Evolutionary conservation across 2,113 vertebrate genomes (phyloP).

Genomic region (Microcebus jonahi): DNA sequence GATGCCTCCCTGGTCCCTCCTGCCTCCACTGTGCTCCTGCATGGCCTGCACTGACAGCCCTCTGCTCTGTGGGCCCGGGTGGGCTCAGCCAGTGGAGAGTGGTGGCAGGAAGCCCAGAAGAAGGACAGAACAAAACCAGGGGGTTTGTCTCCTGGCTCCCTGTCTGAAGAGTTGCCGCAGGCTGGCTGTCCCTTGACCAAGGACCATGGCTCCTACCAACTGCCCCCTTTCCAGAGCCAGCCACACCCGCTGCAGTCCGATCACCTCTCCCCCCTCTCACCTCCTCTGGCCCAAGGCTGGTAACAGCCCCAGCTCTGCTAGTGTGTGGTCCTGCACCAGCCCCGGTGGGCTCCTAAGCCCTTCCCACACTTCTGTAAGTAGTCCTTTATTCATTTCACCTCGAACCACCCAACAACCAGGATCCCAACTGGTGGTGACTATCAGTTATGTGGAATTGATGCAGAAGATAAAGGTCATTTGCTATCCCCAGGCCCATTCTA

Average conservation of each 20-base stretch:
- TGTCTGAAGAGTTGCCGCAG: not conserved
- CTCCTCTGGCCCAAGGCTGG: not conserved
- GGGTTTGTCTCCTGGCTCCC: not conserved
- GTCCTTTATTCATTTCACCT: not conserved
- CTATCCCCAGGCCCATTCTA: not conserved
- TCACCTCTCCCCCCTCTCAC: not conserved
- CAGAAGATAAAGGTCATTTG: not conserved
- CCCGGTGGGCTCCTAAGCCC: not conserved
- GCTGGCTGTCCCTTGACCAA: not conserved
- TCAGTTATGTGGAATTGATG: accelerated
- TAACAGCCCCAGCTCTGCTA: not conserved
- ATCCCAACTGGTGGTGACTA: not conserved
- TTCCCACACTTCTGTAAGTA: not conserved
- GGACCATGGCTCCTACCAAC: not conserved
- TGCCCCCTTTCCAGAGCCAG: not conserved
- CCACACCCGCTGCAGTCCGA: not conserved
- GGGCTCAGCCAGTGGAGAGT: not conserved
- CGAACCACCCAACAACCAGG: not conserved
- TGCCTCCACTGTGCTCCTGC: not conserved
- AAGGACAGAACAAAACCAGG: accelerated
- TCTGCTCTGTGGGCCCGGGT: accelerated
- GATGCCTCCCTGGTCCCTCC: not conserved
- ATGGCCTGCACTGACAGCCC: accelerated
- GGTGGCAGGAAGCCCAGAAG: not conserved
- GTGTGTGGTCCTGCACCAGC: not conserved